Percentiles rank a stretch among this genome's conserved stretches.
phyloP scores from a whole-genome alignment of 2,797 vertebrate species.

The Coranthus polyacanthus region DNA sequence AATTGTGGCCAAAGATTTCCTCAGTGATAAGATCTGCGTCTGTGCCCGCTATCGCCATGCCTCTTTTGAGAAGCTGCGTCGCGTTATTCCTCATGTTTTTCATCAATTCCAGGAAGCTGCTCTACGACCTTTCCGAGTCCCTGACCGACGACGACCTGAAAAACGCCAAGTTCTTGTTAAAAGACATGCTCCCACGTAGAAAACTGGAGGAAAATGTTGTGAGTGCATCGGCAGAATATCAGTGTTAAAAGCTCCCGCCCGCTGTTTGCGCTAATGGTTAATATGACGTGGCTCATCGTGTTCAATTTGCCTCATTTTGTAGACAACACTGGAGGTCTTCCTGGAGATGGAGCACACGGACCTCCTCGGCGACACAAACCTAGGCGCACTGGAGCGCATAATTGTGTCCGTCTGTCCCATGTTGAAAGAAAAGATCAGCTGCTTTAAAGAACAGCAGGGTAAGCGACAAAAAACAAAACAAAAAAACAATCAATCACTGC shows the following conservation, averaged over 20 bases:
- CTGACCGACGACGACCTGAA: slow-evolving; percentile 70
- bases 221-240: slow-evolving; percentile 44
- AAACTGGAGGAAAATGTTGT: slow-evolving; percentile 75
- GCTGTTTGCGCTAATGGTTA: too few relatives aligned
- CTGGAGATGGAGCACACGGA: slow-evolving; percentile 84
- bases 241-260: neutral
- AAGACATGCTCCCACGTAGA: slow-evolving; percentile 39
- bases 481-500: too few relatives aligned
- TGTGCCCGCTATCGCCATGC: too few relatives aligned
- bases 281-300: neutral
- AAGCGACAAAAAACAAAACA: slow-evolving; percentile 16
- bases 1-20: too few relatives aligned
- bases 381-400: slow-evolving; percentile 75
- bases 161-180: slow-evolving; percentile 82
- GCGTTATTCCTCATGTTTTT: too few relatives aligned
- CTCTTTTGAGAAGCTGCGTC: too few relatives aligned
- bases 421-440: slow-evolving; percentile 73
- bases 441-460: slow-evolving; percentile 75
- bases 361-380: slow-evolving; percentile 75
- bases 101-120: slow-evolving; percentile 82
- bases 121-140: slow-evolving; percentile 87
- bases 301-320: slow-evolving; percentile 47
- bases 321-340: slow-evolving; percentile 88
- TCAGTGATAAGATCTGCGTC: too few relatives aligned
- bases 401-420: slow-evolving; percentile 52